Conservation (phyloP, 2,888 invertebrate genomes). For the Philaethria dido region DNA sequence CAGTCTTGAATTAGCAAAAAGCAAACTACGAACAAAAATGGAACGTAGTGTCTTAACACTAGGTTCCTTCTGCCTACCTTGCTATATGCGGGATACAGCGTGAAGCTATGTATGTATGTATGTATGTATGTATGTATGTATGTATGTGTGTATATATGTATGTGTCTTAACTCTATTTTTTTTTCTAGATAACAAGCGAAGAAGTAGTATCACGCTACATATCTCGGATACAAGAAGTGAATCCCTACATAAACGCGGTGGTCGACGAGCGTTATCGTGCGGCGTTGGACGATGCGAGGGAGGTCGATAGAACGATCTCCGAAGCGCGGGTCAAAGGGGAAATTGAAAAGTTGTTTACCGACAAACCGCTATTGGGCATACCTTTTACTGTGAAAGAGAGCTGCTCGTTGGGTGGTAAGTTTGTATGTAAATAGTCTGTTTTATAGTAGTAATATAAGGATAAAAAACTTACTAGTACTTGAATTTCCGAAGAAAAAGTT, state of each 20-base stretch:
- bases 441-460: no score
- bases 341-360: conserved; percentile 68
- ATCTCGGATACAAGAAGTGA: conserved; percentile 85
- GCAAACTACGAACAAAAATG: no score
- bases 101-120: background rate
- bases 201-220: conserved; percentile 85
- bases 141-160: no score
- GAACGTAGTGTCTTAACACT: no score
- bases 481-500: no score
- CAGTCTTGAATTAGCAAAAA: no score
- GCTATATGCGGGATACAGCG: no score
- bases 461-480: no score
- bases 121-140: background rate
- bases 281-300: conserved; percentile 86
- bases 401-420: conserved; percentile 88
- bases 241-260: conserved; percentile 87
- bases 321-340: conserved; percentile 56
- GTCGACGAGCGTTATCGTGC: conserved; percentile 86
- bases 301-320: conserved; percentile 75
- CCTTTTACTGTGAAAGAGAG: conserved; percentile 93
- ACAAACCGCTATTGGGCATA: conserved; percentile 89
- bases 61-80: no score
- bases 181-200: conserved; percentile 83
- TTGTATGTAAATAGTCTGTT: no score
- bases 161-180: no score